Conservation (phyloP, 1,140 invertebrate genomes). For the Tetranychus cinnabarinus region DNA sequence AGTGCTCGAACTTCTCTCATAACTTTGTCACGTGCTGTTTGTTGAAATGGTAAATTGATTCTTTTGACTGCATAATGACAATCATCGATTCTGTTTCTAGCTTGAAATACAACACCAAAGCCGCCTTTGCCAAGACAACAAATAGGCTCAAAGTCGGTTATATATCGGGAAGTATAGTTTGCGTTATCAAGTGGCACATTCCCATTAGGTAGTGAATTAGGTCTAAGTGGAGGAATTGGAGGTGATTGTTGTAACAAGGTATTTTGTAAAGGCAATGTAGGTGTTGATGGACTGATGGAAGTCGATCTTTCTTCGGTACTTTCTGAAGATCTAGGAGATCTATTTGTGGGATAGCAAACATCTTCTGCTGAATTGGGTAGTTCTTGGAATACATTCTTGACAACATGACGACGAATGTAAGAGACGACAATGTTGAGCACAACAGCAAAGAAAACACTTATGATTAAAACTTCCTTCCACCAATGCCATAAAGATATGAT, state of each 20-base stretch:
- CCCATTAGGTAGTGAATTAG: neutral
- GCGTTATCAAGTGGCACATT: neutral
- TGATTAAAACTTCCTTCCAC: constrained; percentile 39
- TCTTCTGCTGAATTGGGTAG: too few species aligned
- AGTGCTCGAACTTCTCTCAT: constrained; percentile 78
- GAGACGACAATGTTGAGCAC: constrained; percentile 6
- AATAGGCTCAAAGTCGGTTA: constrained; percentile 61
- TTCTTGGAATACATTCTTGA: too few species aligned
- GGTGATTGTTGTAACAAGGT: neutral
- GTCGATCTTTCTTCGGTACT: neutral
- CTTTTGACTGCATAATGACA: constrained; percentile 84
- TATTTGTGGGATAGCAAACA: neutral
- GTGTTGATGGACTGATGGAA: neutral
- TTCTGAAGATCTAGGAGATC: neutral
- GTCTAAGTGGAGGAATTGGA: neutral
- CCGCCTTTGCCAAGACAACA: constrained; percentile 71
- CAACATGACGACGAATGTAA: neutral
- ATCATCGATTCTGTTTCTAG: constrained; percentile 79
- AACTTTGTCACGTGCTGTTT: constrained; percentile 53
- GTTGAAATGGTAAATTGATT: constrained; percentile 56
- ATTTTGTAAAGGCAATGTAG: neutral
- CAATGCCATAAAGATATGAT: neutral
- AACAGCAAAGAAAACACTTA: constrained; percentile 27
- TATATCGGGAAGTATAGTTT: constrained; percentile 38
- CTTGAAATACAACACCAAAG: constrained; percentile 90